Conservation (phyloP, 2,888 invertebrate species). For the Acleris literana region DNA sequence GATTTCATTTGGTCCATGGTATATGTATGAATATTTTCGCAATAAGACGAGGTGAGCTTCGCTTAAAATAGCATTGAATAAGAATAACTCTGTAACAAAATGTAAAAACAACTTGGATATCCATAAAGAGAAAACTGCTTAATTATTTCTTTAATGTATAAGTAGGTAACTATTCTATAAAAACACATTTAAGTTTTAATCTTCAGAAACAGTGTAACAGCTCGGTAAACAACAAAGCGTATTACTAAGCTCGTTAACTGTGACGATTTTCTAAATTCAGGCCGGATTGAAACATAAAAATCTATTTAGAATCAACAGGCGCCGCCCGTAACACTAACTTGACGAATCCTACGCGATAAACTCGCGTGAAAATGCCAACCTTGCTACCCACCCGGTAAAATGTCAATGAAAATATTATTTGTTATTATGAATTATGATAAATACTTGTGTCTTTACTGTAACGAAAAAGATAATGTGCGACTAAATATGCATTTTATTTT, state of each 20-base stretch:
- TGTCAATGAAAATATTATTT: slow-evolving; percentile 42
- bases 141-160: too few species aligned
- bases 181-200: not conserved
- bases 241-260: not conserved
- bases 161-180: too few species aligned
- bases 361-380: slow-evolving; percentile 37
- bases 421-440: slow-evolving; percentile 11
- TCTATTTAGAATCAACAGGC: slow-evolving; percentile 50
- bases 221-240: not conserved
- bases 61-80: too few species aligned
- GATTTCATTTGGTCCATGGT: too few species aligned
- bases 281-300: slow-evolving; percentile 18
- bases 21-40: too few species aligned
- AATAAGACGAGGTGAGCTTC: too few species aligned
- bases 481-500: slow-evolving; percentile 17
- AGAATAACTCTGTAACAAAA: too few species aligned
- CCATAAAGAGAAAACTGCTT: too few species aligned
- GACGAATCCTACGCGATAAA: slow-evolving; percentile 43
- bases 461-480: not conserved
- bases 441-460: slow-evolving; percentile 42
- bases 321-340: slow-evolving; percentile 40
- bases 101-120: too few species aligned
- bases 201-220: not conserved
- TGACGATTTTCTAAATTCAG: slow-evolving; percentile 7
- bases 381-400: slow-evolving; percentile 48